Base-by-base conservation (phyloP, 2,797 vertebrate species). In the Muscicapa comitata region DNA sequence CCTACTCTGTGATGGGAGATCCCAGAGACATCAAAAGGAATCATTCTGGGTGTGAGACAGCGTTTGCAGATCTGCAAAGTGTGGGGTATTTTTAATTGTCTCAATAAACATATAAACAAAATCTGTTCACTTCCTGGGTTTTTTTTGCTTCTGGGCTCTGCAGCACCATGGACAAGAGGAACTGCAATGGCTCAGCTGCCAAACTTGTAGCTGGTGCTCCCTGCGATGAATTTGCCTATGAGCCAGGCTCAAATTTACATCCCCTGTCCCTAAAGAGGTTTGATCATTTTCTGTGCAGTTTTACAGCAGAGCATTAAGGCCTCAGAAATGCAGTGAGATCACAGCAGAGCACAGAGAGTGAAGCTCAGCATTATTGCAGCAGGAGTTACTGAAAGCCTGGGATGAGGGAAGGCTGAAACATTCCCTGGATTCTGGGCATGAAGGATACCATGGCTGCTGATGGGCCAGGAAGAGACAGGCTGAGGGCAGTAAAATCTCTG, bases 71-170 rank as follows among this genome's bases (percentile, higher is more conserved):
- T 75, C 92, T 96, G 94, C 94, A 70, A 9, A 53, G 59, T 79
- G 80, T 20, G 16, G 21, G 31, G 35, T 25, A 17, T 77, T 72
- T 72, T 94, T 89, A 93, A 93, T 93, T 93, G 91, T 91, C 75
- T 96, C 88, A 67, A 83, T 95, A 95, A 95, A 94, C 68, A 95
- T 37, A 95, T 90, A 89, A 94, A 97, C 92, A 94, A 97, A 95
- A 96, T 95, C 94, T 94, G 94, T 94, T 96, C 45, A 0, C 73
- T 86, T 8, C 0, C 71, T 84, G 57, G 62, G 74, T 10, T 93
- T 70, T 93, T 86, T 72, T 68, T n/a, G 38, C 78, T 93, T 87
- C 81, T 65, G 62, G 68, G 92, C 87, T 94, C 68, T 51, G 51
- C 5, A 1, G 90, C 86, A 87, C 72, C 18, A 26, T 0, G 48